phyloP scores from a whole-genome alignment of 1,140 invertebrate species.

The Euura saliciscinereae region DNA sequence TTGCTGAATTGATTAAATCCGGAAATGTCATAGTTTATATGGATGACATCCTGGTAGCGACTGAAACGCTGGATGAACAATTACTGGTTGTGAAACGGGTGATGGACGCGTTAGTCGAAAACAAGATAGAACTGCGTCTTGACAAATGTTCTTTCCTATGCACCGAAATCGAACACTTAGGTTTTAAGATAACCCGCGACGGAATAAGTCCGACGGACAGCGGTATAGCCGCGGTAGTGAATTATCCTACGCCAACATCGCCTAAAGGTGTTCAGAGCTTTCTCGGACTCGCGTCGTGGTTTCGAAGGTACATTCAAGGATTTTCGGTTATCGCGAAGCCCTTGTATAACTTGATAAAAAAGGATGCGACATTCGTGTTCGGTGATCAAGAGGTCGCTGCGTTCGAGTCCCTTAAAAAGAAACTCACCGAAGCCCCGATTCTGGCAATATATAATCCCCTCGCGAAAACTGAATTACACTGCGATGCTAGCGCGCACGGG shows the following conservation, averaged over 20 bases:
- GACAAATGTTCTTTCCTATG: too few relatives aligned
- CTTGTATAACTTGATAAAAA: constrained; percentile 32
- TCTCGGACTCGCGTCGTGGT: constrained; percentile 20
- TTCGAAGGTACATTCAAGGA: constrained; percentile 18
- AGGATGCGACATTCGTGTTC: constrained; percentile 34
- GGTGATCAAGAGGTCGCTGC: constrained; percentile 23
- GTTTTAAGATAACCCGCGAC: too few relatives aligned
- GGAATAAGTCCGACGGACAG: constrained; percentile 19
- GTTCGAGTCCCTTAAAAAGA: constrained; percentile 33
- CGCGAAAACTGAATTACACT: constrained; percentile 40
- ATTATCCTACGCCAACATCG: constrained; percentile 24
- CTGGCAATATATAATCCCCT: constrained; percentile 38
- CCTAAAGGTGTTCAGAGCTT: constrained; percentile 28
- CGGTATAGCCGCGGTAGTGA: constrained; percentile 11
- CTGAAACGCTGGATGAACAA: too few relatives aligned
- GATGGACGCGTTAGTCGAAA: too few relatives aligned
- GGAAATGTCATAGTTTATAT: too few relatives aligned
- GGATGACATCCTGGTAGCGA: too few relatives aligned
- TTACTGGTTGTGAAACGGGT: too few relatives aligned
- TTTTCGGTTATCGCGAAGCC: constrained; percentile 26
- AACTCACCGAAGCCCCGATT: constrained; percentile 33
- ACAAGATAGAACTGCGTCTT: too few relatives aligned
- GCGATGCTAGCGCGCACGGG: constrained; percentile 37
- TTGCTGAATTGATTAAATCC: too few relatives aligned
- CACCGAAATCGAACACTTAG: too few relatives aligned